Percentiles rank a stretch among this genome's conserved stretches.
Evolutionary conservation across 2,113 vertebrate species (phyloP).

Genomic region (Nipponia nippon): DNA sequence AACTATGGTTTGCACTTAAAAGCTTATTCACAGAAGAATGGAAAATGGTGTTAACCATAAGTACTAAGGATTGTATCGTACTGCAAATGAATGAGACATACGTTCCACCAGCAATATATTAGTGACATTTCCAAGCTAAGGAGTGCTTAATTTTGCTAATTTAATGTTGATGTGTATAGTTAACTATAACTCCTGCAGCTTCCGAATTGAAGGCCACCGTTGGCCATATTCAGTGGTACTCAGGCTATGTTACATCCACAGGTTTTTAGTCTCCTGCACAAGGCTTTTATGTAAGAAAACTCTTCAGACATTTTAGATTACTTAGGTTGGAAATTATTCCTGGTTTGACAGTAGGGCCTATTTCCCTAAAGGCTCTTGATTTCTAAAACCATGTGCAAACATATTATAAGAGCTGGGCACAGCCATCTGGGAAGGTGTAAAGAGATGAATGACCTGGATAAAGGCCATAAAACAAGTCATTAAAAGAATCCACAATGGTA

Average conservation of each 20-base stretch:
- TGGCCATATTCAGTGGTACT: not conserved
- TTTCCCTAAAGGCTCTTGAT: not conserved
- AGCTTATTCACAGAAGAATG: not conserved
- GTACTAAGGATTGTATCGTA: rapidly evolving
- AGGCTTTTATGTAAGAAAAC: not conserved
- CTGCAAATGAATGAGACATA: rapidly evolving
- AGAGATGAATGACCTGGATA: not conserved
- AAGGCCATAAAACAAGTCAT: not conserved
- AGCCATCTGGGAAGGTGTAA: not conserved
- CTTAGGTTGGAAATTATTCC: not conserved
- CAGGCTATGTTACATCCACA: not conserved
- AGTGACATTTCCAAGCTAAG: not conserved
- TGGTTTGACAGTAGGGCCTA: not conserved
- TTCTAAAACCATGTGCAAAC: not conserved
- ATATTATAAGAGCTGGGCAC: not conserved
- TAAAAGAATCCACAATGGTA: not conserved
- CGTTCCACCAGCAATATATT: not conserved
- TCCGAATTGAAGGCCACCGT: not conserved
- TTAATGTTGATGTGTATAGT: not conserved
- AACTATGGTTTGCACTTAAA: not conserved
- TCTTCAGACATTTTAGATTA: not conserved
- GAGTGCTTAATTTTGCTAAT: not conserved
- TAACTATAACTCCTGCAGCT: not conserved
- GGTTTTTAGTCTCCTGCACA: not conserved
- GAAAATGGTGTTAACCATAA: not conserved